Evolutionary conservation across 2,888 invertebrate species (phyloP).

Genomic region (Luffia ferchaultella): DNA sequence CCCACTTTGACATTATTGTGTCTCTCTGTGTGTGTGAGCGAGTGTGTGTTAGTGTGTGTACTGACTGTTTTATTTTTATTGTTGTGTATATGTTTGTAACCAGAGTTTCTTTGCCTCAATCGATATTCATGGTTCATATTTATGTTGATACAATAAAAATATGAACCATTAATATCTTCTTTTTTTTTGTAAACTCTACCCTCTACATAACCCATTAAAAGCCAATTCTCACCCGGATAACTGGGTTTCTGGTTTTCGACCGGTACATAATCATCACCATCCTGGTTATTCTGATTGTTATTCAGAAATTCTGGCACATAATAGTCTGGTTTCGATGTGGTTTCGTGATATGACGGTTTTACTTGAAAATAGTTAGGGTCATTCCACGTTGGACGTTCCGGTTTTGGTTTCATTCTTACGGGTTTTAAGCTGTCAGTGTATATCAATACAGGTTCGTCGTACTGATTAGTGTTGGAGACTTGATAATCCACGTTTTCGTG

Average conservation of each 20-base stretch:
- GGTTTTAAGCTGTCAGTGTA: conserved; percentile 49
- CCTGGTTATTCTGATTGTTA: conserved; percentile 23
- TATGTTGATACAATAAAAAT: no score
- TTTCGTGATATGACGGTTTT: conserved; percentile 58
- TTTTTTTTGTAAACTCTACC: no score
- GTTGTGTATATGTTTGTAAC: no score
- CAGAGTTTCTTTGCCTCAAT: background rate
- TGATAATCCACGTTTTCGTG: conserved; percentile 54
- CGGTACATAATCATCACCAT: conserved; percentile 58
- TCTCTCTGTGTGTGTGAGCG: no score
- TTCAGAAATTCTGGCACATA: conserved; percentile 30
- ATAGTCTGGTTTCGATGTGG: conserved; percentile 36
- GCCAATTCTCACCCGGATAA: conserved; percentile 57
- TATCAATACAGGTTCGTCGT: conserved; percentile 53
- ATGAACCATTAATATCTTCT: no score
- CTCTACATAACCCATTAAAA: no score
- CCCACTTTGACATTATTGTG: no score
- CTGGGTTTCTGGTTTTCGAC: conserved; percentile 44
- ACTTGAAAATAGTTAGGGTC: conserved; percentile 48
- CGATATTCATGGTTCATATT: no score
- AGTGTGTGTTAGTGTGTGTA: no score
- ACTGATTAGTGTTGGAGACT: conserved; percentile 44
- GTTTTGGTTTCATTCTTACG: conserved; percentile 28
- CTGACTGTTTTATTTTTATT: no score
- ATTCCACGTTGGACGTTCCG: conserved; percentile 27